These are phyloP conservation scores for Polymixis flavicincta DNA, from an alignment of 2,888 invertebrate species.

Conservation along the genomic window DNA sequence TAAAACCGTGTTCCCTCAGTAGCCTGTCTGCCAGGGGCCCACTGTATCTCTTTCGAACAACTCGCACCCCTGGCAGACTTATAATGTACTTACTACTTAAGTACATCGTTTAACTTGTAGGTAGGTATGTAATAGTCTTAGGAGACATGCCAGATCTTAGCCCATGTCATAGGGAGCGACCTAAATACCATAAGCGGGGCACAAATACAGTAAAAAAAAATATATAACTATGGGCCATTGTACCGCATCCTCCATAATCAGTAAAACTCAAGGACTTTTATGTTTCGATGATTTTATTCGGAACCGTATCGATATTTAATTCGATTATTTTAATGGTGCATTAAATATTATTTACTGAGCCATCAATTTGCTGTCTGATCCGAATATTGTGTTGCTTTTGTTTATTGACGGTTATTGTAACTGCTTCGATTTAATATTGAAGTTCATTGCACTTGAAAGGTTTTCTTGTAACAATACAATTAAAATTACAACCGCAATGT, in stretches of 20 bases:
- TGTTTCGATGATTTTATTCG: slow-evolving; percentile 22
- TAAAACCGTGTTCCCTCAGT: no score
- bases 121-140: no score
- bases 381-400: slow-evolving; percentile 36
- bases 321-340: slow-evolving; percentile 37
- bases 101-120: no score
- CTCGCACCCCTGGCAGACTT: no score
- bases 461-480: neutral
- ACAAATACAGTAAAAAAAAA: neutral
- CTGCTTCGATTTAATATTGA: slow-evolving; percentile 23
- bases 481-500: neutral
- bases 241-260: neutral
- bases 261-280: slow-evolving; percentile 6
- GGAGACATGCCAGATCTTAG: no score
- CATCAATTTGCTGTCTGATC: slow-evolving; percentile 37
- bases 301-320: slow-evolving; percentile 38
- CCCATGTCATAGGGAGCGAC: neutral
- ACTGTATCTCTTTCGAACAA: no score
- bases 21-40: no score
- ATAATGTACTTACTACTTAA: no score
- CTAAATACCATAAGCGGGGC: neutral
- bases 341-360: slow-evolving; percentile 30
- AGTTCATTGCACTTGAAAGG: slow-evolving; percentile 25
- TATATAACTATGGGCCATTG: no score
- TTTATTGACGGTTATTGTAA: slow-evolving; percentile 34